phyloP scores from a whole-genome alignment of 2,113 vertebrate species.

The Perognathus longimembris region DNA sequence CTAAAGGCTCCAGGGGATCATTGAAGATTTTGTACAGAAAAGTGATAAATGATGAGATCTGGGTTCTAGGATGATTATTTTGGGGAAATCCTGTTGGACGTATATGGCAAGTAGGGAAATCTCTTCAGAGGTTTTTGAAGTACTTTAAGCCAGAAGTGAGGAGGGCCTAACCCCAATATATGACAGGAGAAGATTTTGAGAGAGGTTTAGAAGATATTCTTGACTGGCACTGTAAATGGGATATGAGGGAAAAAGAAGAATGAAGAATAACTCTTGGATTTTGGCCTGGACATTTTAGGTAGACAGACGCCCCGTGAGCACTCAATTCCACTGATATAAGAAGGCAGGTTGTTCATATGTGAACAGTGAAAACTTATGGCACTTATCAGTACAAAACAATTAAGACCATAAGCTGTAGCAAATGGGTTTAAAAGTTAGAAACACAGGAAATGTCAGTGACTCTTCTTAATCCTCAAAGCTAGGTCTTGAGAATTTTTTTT shows the following conservation, averaged over 20 bases:
- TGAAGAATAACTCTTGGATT: not conserved
- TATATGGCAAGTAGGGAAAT: not conserved
- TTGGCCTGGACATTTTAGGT: not conserved
- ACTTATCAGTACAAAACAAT: conserved; percentile 2
- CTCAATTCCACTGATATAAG: not conserved
- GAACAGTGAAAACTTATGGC: too few species aligned
- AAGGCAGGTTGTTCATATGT: not conserved
- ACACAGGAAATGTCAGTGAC: not conserved
- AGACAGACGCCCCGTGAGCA: not conserved
- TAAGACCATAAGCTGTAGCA: conserved; percentile 32
- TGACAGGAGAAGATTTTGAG: not conserved
- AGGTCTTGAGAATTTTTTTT: conserved; percentile 39
- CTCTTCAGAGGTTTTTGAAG: not conserved
- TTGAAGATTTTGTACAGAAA: conserved; percentile 39
- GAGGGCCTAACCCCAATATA: not conserved
- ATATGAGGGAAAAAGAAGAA: not conserved
- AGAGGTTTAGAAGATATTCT: not conserved
- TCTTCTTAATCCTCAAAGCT: conserved; percentile 37
- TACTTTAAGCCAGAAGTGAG: conserved; percentile 4
- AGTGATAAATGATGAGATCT: not conserved
- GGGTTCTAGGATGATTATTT: not conserved
- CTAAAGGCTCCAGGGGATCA: not conserved
- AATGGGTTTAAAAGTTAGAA: conserved; percentile 40
- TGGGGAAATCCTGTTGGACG: not conserved
- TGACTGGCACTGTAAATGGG: not conserved